Evolutionary conservation across 2,113 vertebrate genomes (phyloP).

Genomic region (Labeo rohita): DNA sequence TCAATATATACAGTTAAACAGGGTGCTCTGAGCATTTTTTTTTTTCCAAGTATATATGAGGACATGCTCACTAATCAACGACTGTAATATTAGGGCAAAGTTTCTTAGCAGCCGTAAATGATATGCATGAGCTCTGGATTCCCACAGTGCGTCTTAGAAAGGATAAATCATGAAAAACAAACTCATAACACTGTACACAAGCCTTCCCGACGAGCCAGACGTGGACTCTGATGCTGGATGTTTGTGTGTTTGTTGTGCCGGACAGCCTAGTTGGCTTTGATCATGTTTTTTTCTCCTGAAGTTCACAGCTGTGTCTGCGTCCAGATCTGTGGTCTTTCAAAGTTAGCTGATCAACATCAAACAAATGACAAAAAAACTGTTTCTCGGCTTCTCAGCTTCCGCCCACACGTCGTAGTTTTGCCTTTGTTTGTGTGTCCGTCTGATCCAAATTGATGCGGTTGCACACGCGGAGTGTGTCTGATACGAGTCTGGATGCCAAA

Average conservation of each 20-base stretch:
- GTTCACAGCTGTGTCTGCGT: constrained; percentile 45
- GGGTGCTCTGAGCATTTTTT: neutral
- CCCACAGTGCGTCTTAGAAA: neutral
- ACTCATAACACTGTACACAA: neutral
- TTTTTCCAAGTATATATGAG: neutral
- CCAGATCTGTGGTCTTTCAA: constrained; percentile 46
- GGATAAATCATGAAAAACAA: neutral
- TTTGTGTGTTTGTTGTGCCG: constrained; percentile 35
- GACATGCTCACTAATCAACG: neutral
- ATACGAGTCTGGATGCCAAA: neutral
- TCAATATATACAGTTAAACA: neutral
- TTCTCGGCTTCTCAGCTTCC: constrained; percentile 23
- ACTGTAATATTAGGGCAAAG: neutral
- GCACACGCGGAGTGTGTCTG: constrained; percentile 1
- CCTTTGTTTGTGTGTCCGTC: constrained; percentile 8
- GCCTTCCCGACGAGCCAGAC: neutral
- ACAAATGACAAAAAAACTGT: constrained; percentile 12
- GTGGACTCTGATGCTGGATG: neutral
- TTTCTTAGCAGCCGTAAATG: neutral
- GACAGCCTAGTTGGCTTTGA: constrained; percentile 46
- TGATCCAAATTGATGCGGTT: constrained; percentile 39
- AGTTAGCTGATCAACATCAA: constrained; percentile 50
- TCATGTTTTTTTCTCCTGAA: constrained; percentile 44
- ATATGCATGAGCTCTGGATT: neutral
- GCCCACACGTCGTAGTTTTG: neutral